Base-by-base conservation (phyloP, 2,888 invertebrate genomes). In the Chrysina gloriosa region DNA sequence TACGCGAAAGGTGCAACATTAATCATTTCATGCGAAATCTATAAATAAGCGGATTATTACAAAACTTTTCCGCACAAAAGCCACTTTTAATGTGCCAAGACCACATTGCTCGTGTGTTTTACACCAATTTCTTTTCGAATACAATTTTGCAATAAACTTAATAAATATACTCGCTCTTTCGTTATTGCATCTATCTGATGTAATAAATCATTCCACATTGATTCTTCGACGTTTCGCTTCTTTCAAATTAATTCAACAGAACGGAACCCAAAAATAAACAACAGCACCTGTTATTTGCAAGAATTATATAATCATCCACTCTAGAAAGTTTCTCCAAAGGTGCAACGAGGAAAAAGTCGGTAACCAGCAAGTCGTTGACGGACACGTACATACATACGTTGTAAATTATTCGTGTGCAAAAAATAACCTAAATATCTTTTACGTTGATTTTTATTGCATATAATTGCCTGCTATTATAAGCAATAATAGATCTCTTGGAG, bases 301-400 rank as follows among this genome's bases (percentile, higher is more conserved):
- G 16, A 4, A 16, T 52, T 52, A 16, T 31, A n/a, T 52, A 52
- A 52, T 31, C 9, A 19, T 3, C 3, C 16, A 11, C 9, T 31
- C 52, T 29, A 16, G 31, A 52, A 52, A 34, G 52, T 52, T 52
- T 52, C 31, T 31, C 52, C 19, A 19, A 29, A 5, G 16, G 16
- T 16, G 31, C 9, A 31, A 16, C 14, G 52, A 31, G 19, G 31
- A 52, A 52, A 31, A 52, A 31, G 16, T 25, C 19, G 3, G 52
- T 19, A 52, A 16, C 9, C 9, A 1, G 50, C 7, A 29, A 52
- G 14, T 29, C 11, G 39, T 39, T 11, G 14, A 39, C 11, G 14
- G 39, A 16, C 29, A 16, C 29, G 7, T 31, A 29, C 27, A 29
- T 16, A 29, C n/a, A n/a, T n/a, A n/a, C n/a, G n/a, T n/a, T n/a